These are phyloP conservation scores for Acrobasis repandana DNA, from an alignment of 2,888 invertebrate species.

Conservation along the genomic window DNA sequence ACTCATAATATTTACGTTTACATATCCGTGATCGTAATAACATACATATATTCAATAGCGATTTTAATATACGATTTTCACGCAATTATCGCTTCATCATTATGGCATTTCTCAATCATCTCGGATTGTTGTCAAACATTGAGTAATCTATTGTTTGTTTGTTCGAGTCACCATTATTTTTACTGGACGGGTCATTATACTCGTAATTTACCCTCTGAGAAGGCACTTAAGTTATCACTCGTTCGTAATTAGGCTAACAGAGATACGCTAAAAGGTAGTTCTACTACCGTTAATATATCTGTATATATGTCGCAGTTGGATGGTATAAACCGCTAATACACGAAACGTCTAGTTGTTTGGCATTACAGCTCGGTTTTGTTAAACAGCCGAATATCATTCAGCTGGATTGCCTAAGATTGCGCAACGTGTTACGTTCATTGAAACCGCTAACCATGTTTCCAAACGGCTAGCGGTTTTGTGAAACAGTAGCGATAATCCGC, in stretches of 20 bases:
- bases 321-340: too few relatives aligned
- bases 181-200: background rate
- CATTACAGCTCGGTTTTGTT: too few relatives aligned
- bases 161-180: background rate
- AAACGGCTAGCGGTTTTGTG: too few relatives aligned
- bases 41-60: background rate
- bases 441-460: too few relatives aligned
- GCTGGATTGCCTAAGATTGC: too few relatives aligned
- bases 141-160: slow-evolving; percentile 24
- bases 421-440: too few relatives aligned
- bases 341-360: too few relatives aligned
- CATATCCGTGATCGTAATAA: background rate
- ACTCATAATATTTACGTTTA: background rate
- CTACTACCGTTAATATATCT: too few relatives aligned
- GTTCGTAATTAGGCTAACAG: background rate
- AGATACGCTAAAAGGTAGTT: background rate
- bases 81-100: background rate
- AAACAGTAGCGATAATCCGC: too few relatives aligned
- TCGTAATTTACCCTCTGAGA: background rate
- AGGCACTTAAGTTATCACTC: background rate
- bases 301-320: too few relatives aligned
- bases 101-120: slow-evolving; percentile 16
- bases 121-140: slow-evolving; percentile 24
- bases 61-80: background rate
- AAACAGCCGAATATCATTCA: too few relatives aligned